Percentiles rank a stretch among this genome's conserved stretches.
Conservation (phyloP, 2,888 invertebrate genomes). For the Calameuta pallipes region DNA sequence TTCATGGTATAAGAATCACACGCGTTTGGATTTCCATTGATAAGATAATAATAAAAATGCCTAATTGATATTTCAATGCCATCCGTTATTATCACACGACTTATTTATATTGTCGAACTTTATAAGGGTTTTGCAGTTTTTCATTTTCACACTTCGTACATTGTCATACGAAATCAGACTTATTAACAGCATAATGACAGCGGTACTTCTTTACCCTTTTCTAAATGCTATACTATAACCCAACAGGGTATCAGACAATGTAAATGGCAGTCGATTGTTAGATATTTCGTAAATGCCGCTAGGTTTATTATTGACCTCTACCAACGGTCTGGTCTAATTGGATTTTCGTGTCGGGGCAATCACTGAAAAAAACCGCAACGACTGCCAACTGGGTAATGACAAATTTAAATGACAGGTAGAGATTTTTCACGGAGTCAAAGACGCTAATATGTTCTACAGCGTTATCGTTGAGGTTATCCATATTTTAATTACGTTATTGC, state of each 20-base stretch:
- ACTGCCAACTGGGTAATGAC: background rate
- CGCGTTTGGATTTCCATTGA: background rate
- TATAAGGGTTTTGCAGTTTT: background rate
- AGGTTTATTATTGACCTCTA: background rate
- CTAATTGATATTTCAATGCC: background rate
- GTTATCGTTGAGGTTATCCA: background rate
- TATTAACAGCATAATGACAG: background rate
- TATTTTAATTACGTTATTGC: background rate
- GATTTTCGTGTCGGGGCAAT: constrained; percentile 30
- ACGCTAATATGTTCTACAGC: background rate
- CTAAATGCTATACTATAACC: background rate
- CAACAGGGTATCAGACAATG: background rate
- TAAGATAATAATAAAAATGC: background rate
- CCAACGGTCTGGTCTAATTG: constrained; percentile 27
- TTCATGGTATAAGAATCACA: background rate
- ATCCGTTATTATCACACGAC: background rate
- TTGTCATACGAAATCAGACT: background rate
- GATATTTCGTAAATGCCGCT: background rate
- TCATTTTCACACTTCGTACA: background rate
- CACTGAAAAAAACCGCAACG: constrained; percentile 30
- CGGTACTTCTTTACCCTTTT: background rate
- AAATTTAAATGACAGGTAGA: background rate
- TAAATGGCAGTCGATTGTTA: background rate
- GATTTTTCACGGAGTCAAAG: background rate
- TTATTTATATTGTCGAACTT: background rate